Base-by-base conservation (phyloP, 2,113 vertebrate genomes). In the Sapajus apella region DNA sequence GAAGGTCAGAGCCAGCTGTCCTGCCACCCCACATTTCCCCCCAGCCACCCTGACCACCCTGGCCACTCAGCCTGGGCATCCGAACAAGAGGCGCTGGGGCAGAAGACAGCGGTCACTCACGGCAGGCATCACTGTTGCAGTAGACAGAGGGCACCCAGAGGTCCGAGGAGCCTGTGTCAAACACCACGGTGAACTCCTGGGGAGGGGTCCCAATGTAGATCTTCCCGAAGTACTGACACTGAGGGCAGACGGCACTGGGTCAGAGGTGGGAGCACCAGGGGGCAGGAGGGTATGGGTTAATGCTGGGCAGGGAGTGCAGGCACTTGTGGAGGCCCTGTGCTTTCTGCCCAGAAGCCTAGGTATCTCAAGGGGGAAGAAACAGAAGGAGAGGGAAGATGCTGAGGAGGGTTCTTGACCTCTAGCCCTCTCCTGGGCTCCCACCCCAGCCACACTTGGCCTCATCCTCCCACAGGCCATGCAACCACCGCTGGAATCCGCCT, bases 121-220 rank as follows among this genome's bases (percentile, higher is more conserved):
- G 4, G 1, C 99, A 99, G 77, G 98, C 98, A 77, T 96, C 86
- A 73, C 98, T 99, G 96, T 80, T 84, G 30, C 98, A 99, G 96
- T 98, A 98, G 66, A 98, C 2, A 0, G 99, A 99, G 0, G 99
- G 98, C 30, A 99, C 99, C 99, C 99, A 99, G 96, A 99, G 97
- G 85, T 99, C 98, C 3, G 98, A 98, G 75, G 99, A 99, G 72
- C 99, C 99, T 0, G 98, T 99, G 91, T 99, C 99, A 0, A 99
- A 99, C 37, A 99, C 20, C 93, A 99, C 98, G 0, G 98, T 99
- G 98, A 99, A 99, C 85, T 98, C 98, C 97, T 99, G 99, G 0
- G 98, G 98, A 0, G 98, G 99, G 0, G 92, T 98, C 87, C 99
- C 98, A 0, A 99, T 98, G 87, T 94, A 97, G 83, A 99, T 99